Evolutionary conservation across 35 echinoderm and acorn worm species (phyloP).

Genomic region (Acanthaster planci): DNA sequence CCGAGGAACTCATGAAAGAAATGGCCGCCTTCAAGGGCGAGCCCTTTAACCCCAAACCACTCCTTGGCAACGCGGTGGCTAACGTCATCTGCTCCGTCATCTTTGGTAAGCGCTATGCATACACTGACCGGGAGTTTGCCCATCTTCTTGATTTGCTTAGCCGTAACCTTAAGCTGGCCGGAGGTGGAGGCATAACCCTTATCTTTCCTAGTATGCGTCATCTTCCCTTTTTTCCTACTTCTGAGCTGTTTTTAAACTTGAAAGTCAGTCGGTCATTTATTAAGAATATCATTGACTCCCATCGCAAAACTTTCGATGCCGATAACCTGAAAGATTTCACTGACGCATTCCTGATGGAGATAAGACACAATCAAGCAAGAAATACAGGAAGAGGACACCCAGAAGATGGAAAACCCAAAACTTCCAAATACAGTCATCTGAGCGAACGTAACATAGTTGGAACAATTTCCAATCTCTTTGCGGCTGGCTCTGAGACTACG

Average conservation of each 20-base stretch:
- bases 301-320: too few relatives aligned
- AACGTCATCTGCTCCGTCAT: conserved; percentile 73
- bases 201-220: conserved; percentile 39
- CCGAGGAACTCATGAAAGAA: not conserved
- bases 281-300: too few relatives aligned
- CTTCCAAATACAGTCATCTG: conserved; percentile 23
- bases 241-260: not conserved
- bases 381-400: too few relatives aligned
- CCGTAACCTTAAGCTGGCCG: conserved; percentile 1
- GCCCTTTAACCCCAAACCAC: conserved; percentile 46
- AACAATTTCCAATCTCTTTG: conserved; percentile 56
- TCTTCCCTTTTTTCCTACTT: conserved; percentile 4
- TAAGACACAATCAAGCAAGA: too few relatives aligned
- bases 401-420: not conserved
- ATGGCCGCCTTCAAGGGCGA: conserved; percentile 8
- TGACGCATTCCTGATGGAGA: too few relatives aligned
- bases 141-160: conserved; percentile 14
- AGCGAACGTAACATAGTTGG: conserved; percentile 48
- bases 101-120: conserved; percentile 70
- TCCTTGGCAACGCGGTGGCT: conserved; percentile 66
- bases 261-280: too few relatives aligned
- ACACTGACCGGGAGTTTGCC: conserved; percentile 45
- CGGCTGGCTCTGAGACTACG: conserved; percentile 69
- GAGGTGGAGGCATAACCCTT: conserved; percentile 15
- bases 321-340: too few relatives aligned